Evolutionary conservation across 2,113 vertebrate species (phyloP), one percentile per base, ranked within the genome.

Genomic region (Fulmarus glacialis): DNA sequence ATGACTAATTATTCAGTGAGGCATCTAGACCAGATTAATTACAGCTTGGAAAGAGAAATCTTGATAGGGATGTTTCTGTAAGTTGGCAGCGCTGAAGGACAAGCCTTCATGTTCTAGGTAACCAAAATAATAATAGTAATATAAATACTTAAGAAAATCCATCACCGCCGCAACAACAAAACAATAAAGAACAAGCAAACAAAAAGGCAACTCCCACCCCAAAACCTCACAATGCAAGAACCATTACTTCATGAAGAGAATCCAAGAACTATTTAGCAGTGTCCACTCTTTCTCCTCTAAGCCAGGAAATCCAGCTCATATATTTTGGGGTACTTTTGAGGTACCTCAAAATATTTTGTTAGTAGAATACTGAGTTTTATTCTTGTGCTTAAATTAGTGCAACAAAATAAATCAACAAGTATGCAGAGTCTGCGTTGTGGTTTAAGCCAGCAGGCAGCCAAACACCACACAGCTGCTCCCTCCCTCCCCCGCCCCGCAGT

Each of bases 1-100:
- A 92, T 92, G 78, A 94, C 32, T 95, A 96, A 95, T 89, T 93
- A 90, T 74, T 89, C 70, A 78, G 60, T 32, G 60, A 93, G 64
- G 60, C 42, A 92, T 67, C 75, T 77, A 81, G 67, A 90, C 56
- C 68, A 84, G 56, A 89, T 79, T 71, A 86, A 88, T 83, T 83
- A 80, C 66, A 71, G 43, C 27, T 67, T 91, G 40, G 52, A 82
- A 93, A 83, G 20, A 71, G 15, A 70, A 88, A 8, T 27, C 82
- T 78, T 71, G 26, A 47, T 43, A 59, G 21, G 19, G 10, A 34
- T 60, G 24, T 79, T 87, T 81, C 77, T 79, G 15, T 62, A 70
- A 50, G 18, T 14, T 73, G 24, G 34, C 45, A 95, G 48, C 26
- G 45, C 24, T 71, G 15, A 91, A 68, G 7, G 12, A 87, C 81